phyloP scores from a whole-genome alignment of 2,888 invertebrate genomes.

The Capitulum mitella region DNA sequence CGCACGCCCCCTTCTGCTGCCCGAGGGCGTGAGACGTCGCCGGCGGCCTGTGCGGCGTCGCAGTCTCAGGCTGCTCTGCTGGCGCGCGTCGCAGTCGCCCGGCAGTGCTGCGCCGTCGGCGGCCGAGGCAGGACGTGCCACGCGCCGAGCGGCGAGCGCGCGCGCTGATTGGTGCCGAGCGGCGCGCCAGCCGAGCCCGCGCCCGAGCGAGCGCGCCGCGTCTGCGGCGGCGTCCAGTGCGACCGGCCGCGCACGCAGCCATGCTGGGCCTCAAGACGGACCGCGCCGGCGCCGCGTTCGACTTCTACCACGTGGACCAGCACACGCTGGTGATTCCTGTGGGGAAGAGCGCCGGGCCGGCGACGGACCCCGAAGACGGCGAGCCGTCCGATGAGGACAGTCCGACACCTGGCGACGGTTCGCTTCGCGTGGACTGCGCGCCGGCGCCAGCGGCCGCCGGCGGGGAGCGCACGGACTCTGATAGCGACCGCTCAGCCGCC shows the following conservation, averaged over 20 bases:
- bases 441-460: background rate
- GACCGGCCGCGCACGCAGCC: background rate
- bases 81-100: background rate
- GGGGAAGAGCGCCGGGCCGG: background rate
- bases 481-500: no score
- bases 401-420: background rate
- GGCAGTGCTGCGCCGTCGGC: background rate
- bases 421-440: background rate
- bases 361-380: background rate
- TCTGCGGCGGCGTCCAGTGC: no score
- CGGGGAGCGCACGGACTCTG: background rate
- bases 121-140: background rate
- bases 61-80: background rate
- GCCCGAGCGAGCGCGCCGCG: background rate
- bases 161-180: background rate
- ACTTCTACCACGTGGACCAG: background rate
- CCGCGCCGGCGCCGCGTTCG: background rate
- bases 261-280: background rate
- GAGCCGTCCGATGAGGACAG: no score
- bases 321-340: slow-evolving; percentile 10
- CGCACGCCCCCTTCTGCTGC: no score
- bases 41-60: background rate
- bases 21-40: background rate
- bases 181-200: background rate
- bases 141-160: background rate